Conservation (phyloP, 2,113 vertebrate species). For the Scomber scombrus region DNA sequence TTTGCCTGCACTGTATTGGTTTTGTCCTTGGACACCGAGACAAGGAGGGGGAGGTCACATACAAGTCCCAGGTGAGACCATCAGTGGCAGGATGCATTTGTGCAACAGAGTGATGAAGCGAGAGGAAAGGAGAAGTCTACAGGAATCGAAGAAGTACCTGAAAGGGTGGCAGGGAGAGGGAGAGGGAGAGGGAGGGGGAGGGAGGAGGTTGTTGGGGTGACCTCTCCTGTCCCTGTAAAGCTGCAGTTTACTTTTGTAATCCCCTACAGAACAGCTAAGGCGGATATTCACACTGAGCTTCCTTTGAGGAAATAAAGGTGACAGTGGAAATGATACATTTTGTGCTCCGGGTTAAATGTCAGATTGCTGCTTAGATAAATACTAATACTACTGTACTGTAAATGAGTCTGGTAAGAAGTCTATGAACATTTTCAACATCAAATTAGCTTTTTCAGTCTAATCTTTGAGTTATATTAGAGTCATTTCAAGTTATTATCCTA, state of each 20-base stretch:
- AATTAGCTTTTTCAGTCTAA: neutral
- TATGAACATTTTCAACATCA: neutral
- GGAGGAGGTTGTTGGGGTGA: slow-evolving; percentile 38
- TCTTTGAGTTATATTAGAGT: too few relatives aligned
- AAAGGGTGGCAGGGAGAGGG: neutral
- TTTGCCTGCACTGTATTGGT: slow-evolving; percentile 19
- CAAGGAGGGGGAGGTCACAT: slow-evolving; percentile 56
- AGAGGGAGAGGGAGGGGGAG: neutral
- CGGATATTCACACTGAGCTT: slow-evolving; percentile 41
- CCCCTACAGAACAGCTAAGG: slow-evolving; percentile 59
- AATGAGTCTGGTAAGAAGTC: too few relatives aligned
- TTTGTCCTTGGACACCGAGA: slow-evolving; percentile 55
- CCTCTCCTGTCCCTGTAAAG: slow-evolving; percentile 65
- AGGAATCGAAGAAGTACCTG: slow-evolving; percentile 27
- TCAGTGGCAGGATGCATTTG: slow-evolving; percentile 63
- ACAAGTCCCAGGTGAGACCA: slow-evolving; percentile 53
- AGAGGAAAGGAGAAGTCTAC: slow-evolving; percentile 33
- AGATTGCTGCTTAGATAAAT: slow-evolving; percentile 29
- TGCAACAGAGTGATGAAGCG: slow-evolving; percentile 66
- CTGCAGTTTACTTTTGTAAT: slow-evolving; percentile 77
- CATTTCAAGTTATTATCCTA: too few relatives aligned
- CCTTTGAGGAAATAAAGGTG: slow-evolving; percentile 34
- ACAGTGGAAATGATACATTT: slow-evolving; percentile 39
- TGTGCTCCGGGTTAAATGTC: slow-evolving; percentile 45
- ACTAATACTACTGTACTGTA: too few relatives aligned